Evolutionary conservation across 2,888 invertebrate species (phyloP), one percentile per base, ranked within the genome.

Genomic region (Parnassius glacialis): DNA sequence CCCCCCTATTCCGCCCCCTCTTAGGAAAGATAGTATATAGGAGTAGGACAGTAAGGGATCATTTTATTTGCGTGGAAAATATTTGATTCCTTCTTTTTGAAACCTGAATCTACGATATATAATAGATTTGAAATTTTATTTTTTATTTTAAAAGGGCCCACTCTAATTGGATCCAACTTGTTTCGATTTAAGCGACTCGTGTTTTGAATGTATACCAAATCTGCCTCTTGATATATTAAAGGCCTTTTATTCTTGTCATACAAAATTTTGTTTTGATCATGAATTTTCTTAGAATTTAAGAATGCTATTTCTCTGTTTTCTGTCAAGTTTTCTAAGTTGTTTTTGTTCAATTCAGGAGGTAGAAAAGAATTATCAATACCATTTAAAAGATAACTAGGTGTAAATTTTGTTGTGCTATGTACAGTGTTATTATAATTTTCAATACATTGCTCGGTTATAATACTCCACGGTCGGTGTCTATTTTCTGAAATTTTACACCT

Each of bases 401-500:
- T 20, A 63, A 42, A 69, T 3, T 65, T 64, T 12, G 67, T 67
- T 1, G 67, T 62, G 12, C 61, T 44, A 16, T 68, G 68, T 2
- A 57, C 55, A 2, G 67, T 68, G 44, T 65, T 52, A 53, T 67
- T 68, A 47, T 65, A 65, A 10, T 41, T 65, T 3, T 68, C 52
- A 20, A 65, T 53, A 62, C 64, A 68, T 5, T 64, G 11, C 10
- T 65, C 61, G 2, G 70, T 70, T 44, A 72, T 65, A 13, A 66
- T 70, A 65, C 71, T 69, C 71, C 71, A 71, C 44, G 69, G 68
- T 50, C 10, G 55, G 57, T 70, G 70, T 34, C 53, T 52, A 3
- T 57, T 65, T 59, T 72, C 69, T 55, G 69, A 69, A 54, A 74
- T 70, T 54, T 64, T 72, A 59, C 73, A 74, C 54, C 74, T 69